phyloP scores from a whole-genome alignment of 1,140 invertebrate genomes.

The Chrysopa pallens region DNA sequence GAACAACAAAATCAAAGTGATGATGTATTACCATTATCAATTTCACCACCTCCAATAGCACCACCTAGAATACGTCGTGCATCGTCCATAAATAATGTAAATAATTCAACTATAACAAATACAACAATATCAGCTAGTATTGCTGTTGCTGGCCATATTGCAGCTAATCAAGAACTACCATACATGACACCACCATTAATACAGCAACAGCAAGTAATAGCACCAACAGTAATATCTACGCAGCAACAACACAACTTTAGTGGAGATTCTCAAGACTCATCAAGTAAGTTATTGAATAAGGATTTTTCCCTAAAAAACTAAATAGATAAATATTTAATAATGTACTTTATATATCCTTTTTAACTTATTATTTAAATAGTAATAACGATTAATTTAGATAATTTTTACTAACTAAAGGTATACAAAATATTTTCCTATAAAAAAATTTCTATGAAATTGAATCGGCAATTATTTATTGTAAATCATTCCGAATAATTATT shows the following conservation, averaged over 20 bases:
- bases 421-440: too few species aligned
- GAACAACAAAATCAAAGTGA: too few species aligned
- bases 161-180: conserved; percentile 71
- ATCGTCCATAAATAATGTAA: conserved; percentile 16
- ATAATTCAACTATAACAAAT: conserved; percentile 14
- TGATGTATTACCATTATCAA: too few species aligned
- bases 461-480: too few species aligned
- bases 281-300: conserved; percentile 38
- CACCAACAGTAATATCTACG: conserved; percentile 3
- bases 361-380: too few species aligned
- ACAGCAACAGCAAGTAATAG: conserved; percentile 6
- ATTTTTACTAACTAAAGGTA: too few species aligned
- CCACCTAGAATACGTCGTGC: conserved; percentile 27
- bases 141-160: conserved; percentile 63
- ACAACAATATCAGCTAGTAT: conserved; percentile 53
- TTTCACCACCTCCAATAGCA: neutral
- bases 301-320: too few species aligned
- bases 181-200: conserved; percentile 72
- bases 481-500: too few species aligned
- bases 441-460: too few species aligned
- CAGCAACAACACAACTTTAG: conserved; percentile 48
- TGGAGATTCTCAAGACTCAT: conserved; percentile 69
- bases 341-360: too few species aligned
- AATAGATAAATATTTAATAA: too few species aligned
- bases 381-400: too few species aligned